These are phyloP conservation scores for Dreissena polymorpha DNA, from an alignment of 1,140 invertebrate species.

Conservation along the genomic window DNA sequence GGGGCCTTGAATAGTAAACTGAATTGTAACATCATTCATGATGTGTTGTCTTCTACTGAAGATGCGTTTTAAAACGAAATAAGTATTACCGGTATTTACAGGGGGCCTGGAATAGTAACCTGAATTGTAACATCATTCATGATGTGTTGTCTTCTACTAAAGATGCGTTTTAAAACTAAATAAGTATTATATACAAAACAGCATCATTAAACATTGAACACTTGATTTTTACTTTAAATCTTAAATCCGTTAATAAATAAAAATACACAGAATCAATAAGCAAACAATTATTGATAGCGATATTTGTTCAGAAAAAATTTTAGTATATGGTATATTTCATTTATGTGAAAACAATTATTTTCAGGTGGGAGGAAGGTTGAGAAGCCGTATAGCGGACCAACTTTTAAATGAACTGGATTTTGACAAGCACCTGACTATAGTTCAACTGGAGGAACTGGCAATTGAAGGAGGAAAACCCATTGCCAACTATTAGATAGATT, in stretches of 20 bases:
- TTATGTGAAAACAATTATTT: not conserved
- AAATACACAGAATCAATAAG: not conserved
- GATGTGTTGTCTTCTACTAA: too few species aligned
- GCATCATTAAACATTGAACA: too few species aligned
- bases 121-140: too few species aligned
- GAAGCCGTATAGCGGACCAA: constrained; percentile 72
- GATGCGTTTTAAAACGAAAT: too few species aligned
- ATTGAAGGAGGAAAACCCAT: constrained; percentile 27
- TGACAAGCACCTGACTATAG: constrained; percentile 64
- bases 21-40: too few species aligned
- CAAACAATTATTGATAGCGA: not conserved
- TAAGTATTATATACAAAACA: too few species aligned
- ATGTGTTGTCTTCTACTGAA: too few species aligned
- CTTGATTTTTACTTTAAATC: too few species aligned
- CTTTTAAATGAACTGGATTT: constrained; percentile 73
- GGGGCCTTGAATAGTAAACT: too few species aligned
- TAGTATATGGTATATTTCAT: not conserved
- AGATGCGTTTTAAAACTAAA: too few species aligned
- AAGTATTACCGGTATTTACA: too few species aligned
- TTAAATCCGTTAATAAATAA: not conserved
- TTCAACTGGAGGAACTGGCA: constrained; percentile 62
- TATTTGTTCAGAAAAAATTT: not conserved
- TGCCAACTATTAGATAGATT: not conserved
- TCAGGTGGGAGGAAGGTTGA: constrained; percentile 68
- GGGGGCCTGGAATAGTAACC: too few species aligned